Base-by-base conservation (phyloP, 2,888 invertebrate species). In the Lepidonotus clava region DNA sequence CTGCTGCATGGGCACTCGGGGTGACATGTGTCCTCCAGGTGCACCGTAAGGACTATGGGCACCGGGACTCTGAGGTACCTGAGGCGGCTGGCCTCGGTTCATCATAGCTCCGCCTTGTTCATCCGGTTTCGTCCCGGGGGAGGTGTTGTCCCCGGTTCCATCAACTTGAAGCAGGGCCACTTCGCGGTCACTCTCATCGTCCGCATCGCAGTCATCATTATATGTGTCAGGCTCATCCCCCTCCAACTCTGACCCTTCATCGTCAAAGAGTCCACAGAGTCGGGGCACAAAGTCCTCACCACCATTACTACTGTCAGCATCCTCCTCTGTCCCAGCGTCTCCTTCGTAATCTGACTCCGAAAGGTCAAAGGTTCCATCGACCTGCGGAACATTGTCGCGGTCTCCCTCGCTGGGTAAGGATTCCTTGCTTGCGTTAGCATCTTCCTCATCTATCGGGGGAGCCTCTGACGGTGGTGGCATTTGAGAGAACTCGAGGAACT, bases 401-500 rank as follows among this genome's bases (percentile, higher is more conserved):
- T 51, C 76, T 85, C 36, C 46, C 32, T 40, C 36, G 21, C 36
- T 40, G 1, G 11, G 34, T 8, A 28, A 83, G 76, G 38, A 40
- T 28, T 24, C 66, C 6, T 66, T 66, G 24, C 6, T 14, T 24
- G 24, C 66, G n/a, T n/a, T n/a, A 66, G n/a, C 36, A 6, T 76
- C 76, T 24, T 76, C 36, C 76, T 34, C 32, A 8, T 76, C 76
- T 36, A 11, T 41, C 36, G 34, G 34, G n/a, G 76, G 76, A 6
- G 38, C 14, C 1, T 61, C 67, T 32, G 77, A 83, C 6, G 34
- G 53, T 28, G 66, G 32, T 4, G 61, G 36, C 41, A 91, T 90
- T 90, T 93, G 91, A 87, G 93, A 93, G 89, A 94, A 93, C 88
- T 94, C 93, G 46, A 93, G 88, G 87, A 94, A 94, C 89, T 94